Percentiles rank a stretch among this genome's conserved stretches.
phyloP scores from a whole-genome alignment of 2,888 invertebrate genomes.

The Plagiodera versicolora region DNA sequence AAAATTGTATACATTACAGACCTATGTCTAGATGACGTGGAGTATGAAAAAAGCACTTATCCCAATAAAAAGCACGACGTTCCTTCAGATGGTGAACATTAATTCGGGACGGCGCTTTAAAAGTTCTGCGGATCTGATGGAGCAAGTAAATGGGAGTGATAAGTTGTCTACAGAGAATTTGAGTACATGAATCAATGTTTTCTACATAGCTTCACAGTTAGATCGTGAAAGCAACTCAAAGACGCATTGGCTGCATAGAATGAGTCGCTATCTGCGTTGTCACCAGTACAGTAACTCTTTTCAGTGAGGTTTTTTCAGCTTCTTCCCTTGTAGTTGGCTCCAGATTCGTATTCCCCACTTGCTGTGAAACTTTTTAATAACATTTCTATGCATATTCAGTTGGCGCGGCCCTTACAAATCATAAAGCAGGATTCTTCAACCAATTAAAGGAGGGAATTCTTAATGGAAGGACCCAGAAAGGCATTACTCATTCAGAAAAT shows the following conservation, averaged over 20 bases:
- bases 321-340: constrained; percentile 41
- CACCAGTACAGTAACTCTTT: too few species aligned
- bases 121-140: constrained; percentile 8
- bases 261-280: too few species aligned
- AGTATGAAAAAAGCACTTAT: constrained; percentile 31
- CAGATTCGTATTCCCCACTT: background rate
- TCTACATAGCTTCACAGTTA: too few species aligned
- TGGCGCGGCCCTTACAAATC: background rate
- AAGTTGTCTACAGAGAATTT: background rate
- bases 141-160: background rate
- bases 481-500: constrained; percentile 36
- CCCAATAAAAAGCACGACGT: constrained; percentile 27
- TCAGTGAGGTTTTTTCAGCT: constrained; percentile 34
- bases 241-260: too few species aligned
- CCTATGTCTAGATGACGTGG: constrained; percentile 29
- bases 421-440: constrained; percentile 20
- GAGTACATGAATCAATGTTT: background rate
- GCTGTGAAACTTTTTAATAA: background rate
- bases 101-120: constrained; percentile 12
- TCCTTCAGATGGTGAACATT: constrained; percentile 23
- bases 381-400: background rate
- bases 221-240: too few species aligned
- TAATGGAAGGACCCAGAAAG: constrained; percentile 21
- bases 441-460: constrained; percentile 24
- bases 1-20: constrained; percentile 31